Evolutionary conservation across 2,113 vertebrate species (phyloP).

Genomic region (Micronycteris hirsuta): DNA sequence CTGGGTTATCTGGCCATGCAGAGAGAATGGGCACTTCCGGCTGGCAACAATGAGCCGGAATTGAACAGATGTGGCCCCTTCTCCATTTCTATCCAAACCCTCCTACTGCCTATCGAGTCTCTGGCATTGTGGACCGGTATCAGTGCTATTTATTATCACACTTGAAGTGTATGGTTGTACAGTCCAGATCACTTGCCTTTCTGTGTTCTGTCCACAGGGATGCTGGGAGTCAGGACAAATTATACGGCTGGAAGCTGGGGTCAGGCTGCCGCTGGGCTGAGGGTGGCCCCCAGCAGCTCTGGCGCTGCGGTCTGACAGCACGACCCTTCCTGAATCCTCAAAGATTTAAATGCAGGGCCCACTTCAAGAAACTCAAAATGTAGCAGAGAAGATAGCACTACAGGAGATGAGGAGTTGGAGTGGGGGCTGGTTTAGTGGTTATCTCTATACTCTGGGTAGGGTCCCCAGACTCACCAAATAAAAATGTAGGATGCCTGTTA

Average conservation of each 20-base stretch:
- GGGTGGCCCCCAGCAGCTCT: neutral
- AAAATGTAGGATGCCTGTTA: neutral
- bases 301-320: neutral
- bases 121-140: neutral
- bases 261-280: neutral
- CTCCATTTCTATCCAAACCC: neutral
- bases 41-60: neutral
- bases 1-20: neutral
- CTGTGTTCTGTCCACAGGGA: neutral
- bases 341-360: neutral
- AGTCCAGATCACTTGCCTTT: neutral
- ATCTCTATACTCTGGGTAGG: neutral
- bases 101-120: neutral
- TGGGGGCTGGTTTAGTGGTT: neutral
- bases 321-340: neutral
- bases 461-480: neutral
- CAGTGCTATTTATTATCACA: neutral
- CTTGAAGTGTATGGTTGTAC: neutral
- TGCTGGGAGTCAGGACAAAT: neutral
- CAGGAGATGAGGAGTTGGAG: neutral
- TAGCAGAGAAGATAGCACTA: neutral
- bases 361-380: neutral
- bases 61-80: neutral
- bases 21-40: neutral
- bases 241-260: neutral